Percentiles rank a stretch among this genome's conserved stretches.
Evolutionary conservation across 1,140 invertebrate genomes (phyloP).

Genomic region (Drosophila aff.): DNA sequence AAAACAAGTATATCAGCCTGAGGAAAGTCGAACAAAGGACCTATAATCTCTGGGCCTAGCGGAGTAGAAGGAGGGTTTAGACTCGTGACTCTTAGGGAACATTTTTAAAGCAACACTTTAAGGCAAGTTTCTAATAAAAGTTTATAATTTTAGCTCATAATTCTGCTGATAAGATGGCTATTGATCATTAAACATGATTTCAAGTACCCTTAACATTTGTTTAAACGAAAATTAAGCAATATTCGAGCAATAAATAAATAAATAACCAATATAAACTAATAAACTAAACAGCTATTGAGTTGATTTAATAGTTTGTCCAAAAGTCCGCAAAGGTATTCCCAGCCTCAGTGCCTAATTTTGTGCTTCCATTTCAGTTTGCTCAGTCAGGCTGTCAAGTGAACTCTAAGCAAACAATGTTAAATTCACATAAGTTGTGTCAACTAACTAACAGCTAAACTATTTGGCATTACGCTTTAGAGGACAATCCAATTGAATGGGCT

Average conservation of each 20-base stretch:
- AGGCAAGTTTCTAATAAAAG: not conserved
- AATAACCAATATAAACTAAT: not conserved
- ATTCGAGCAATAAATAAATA: not conserved
- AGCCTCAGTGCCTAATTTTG: not conserved
- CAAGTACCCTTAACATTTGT: not conserved
- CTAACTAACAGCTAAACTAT: constrained; percentile 57
- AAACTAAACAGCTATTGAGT: not conserved
- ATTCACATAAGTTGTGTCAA: constrained; percentile 56
- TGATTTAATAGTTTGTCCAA: not conserved
- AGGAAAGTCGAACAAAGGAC: constrained; percentile 14
- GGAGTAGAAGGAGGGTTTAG: not conserved
- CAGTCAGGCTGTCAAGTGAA: constrained; percentile 19
- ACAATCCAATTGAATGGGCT: constrained; percentile 38
- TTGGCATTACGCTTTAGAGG: constrained; percentile 44
- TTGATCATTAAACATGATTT: not conserved
- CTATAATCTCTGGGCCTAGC: not conserved
- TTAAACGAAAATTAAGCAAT: not conserved
- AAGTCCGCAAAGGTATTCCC: not conserved
- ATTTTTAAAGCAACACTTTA: not conserved
- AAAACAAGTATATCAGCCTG: constrained; percentile 15
- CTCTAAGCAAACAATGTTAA: constrained; percentile 44
- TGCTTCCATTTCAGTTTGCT: constrained; percentile 11
- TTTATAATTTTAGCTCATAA: not conserved
- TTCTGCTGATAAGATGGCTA: not conserved
- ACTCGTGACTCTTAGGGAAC: not conserved